These are phyloP conservation scores for Tinamus guttatus DNA, from an alignment of 2,113 vertebrate species.

Conservation along the genomic window DNA sequence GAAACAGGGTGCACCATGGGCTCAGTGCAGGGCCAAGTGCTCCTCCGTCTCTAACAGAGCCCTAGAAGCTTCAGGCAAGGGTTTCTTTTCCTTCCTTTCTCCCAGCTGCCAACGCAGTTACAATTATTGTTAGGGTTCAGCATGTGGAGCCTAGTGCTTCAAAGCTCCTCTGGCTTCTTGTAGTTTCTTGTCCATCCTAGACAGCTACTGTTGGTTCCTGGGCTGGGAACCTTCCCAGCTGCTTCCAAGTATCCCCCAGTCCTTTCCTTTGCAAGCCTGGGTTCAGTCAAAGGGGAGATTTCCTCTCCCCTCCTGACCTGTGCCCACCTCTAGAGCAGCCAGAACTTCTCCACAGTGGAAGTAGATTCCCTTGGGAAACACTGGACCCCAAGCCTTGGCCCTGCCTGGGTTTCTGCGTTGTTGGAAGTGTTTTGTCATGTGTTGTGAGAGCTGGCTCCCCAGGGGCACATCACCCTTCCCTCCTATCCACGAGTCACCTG, in stretches of 20 bases:
- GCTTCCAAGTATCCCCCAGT: background rate
- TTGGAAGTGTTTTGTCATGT: background rate
- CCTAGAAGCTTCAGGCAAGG: background rate
- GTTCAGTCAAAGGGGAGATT: background rate
- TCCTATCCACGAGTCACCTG: background rate
- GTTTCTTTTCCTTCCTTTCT: background rate
- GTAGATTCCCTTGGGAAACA: background rate
- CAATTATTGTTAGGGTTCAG: background rate
- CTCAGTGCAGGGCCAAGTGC: background rate
- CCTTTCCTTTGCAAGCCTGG: background rate
- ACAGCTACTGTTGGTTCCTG: background rate
- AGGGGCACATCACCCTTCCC: background rate
- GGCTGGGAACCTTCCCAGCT: background rate
- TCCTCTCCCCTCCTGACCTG: background rate
- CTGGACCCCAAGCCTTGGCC: background rate
- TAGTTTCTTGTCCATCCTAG: background rate
- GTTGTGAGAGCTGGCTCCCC: background rate
- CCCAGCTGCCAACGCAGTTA: background rate
- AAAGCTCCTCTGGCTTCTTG: conserved; percentile 54
- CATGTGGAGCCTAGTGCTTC: conserved; percentile 44
- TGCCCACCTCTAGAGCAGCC: background rate
- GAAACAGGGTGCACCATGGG: background rate
- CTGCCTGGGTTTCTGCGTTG: background rate
- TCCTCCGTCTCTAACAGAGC: background rate
- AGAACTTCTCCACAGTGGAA: background rate